phyloP scores from a whole-genome alignment of 2,113 vertebrate species.

The Mustelus asterias region DNA sequence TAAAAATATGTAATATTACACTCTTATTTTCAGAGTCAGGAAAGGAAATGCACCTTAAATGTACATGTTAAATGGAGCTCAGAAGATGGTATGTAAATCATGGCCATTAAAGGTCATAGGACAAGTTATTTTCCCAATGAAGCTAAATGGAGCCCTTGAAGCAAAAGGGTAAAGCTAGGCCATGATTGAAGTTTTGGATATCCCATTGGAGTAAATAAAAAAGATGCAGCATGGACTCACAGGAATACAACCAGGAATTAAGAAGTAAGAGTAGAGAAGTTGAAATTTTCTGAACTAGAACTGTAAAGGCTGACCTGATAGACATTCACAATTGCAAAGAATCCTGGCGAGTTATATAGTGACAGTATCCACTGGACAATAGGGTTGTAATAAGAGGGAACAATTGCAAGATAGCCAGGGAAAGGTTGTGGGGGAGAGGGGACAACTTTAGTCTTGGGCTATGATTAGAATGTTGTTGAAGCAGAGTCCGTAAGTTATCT shows the following conservation, averaged over 20 bases:
- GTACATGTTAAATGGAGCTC: not conserved
- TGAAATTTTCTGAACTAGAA: not conserved
- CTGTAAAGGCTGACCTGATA: not conserved
- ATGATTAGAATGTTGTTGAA: too few species aligned
- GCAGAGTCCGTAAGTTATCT: too few species aligned
- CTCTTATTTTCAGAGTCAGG: not conserved
- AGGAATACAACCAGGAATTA: not conserved
- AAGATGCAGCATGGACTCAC: not conserved
- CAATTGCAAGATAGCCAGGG: too few species aligned
- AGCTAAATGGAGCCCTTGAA: not conserved
- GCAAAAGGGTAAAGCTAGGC: not conserved
- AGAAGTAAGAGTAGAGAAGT: not conserved
- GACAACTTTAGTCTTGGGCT: too few species aligned
- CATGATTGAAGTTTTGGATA: not conserved
- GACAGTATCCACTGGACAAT: not conserved
- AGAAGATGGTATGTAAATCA: not conserved
- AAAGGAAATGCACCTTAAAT: not conserved
- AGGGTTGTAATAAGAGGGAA: not conserved
- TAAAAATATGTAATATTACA: not conserved
- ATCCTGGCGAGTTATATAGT: not conserved
- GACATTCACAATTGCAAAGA: not conserved
- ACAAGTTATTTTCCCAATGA: not conserved
- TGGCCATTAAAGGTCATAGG: not conserved
- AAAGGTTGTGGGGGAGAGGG: too few species aligned
- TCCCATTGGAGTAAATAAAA: not conserved